Percentiles rank a stretch among this genome's conserved stretches.
These are phyloP conservation scores for Clarias batrachus DNA, from an alignment of 2,113 vertebrate species.

Conservation along the genomic window DNA sequence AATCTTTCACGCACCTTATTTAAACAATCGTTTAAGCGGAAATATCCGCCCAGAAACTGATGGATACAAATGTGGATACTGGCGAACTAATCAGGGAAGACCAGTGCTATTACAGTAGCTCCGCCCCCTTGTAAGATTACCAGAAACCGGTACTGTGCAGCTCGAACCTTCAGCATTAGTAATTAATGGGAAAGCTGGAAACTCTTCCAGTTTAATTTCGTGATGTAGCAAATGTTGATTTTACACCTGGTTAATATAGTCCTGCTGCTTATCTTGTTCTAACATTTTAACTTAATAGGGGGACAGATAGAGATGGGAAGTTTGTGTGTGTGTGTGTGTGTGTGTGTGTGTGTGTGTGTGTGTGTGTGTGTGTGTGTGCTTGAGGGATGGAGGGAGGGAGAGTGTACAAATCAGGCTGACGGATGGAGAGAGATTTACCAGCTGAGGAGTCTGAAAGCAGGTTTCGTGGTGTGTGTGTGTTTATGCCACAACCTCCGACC, in stretches of 20 bases:
- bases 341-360: neutral
- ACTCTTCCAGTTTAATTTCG: neutral
- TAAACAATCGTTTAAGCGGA: neutral
- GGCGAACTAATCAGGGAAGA: neutral
- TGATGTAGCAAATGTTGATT: neutral
- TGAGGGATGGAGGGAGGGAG: neutral
- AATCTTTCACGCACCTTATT: too few species aligned
- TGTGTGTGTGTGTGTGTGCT: neutral
- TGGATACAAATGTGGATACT: neutral
- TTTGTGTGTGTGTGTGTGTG: neutral
- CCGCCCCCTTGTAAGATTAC: neutral
- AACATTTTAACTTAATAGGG: conserved; percentile 1
- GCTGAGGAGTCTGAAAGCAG: conserved; percentile 10
- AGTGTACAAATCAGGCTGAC: conserved; percentile 34
- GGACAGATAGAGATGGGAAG: conserved; percentile 18
- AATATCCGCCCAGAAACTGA: neutral
- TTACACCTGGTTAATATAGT: neutral
- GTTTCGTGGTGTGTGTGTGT: conserved; percentile 21
- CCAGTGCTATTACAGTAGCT: neutral
- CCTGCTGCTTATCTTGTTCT: neutral
- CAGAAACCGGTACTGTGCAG: neutral
- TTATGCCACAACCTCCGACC: neutral
- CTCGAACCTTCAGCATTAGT: neutral
- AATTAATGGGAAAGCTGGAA: neutral
- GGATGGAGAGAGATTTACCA: conserved; percentile 27